phyloP scores from a whole-genome alignment of 2,113 vertebrate species.

The Triplophysa dalaica region DNA sequence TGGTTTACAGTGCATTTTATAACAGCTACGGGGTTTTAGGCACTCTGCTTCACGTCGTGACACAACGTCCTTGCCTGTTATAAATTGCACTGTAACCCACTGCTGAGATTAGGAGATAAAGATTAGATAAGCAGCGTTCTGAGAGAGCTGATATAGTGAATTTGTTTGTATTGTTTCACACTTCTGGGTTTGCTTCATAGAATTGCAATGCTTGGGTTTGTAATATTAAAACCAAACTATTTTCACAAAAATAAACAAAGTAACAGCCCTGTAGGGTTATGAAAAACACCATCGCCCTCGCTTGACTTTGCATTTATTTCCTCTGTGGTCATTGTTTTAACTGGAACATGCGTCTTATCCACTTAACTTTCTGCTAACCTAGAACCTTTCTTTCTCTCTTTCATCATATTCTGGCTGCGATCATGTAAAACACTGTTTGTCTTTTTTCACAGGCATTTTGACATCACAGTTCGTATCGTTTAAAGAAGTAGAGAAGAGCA shows the following conservation, averaged over 20 bases:
- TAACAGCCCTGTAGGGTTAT: no score
- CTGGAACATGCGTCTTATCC: not conserved
- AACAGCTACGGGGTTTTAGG: no score
- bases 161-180: not conserved
- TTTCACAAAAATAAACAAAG: not conserved
- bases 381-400: not conserved
- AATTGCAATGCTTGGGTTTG: no score
- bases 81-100: no score
- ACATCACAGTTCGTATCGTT: constrained; percentile 44
- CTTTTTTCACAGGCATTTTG: constrained; percentile 17
- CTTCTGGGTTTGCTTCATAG: no score
- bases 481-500: constrained; percentile 42
- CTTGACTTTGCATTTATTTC: constrained; percentile 6
- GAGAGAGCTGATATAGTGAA: no score
- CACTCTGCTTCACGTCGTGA: no score
- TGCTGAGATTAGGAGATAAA: no score
- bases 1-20: no score
- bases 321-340: constrained; percentile 19
- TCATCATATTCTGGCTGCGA: not conserved
- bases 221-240: not conserved
- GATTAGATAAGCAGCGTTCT: no score
- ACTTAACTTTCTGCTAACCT: not conserved
- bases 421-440: not conserved
- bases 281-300: not conserved
- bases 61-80: no score